Base-by-base conservation (phyloP, 2,797 vertebrate species). In the Periophthalmus magnuspinnatus region DNA sequence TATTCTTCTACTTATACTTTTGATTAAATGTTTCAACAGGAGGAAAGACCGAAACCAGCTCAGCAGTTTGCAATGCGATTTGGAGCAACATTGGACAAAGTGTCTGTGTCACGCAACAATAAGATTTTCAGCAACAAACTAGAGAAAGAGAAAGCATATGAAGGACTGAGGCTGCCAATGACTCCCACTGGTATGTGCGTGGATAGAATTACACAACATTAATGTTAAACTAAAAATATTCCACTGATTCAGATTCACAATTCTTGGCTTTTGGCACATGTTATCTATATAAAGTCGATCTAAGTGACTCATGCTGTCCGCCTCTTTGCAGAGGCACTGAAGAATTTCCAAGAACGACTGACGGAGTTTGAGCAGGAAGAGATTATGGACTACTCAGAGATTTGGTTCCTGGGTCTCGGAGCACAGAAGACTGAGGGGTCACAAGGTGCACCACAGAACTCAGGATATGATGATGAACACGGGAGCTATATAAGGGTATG, bases 351-450 rank as follows among this genome's bases (percentile, higher is more conserved):
- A 88, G 94, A 93, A 57, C 92, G 93, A 21, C 88, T 98, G 88
- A 95, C 95, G 9, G 90, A 93, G 76, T 97, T 95, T 71, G 97
- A 98, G 74, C 95, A 94, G 90, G 95, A 94, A 80, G 96, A 98
- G 82, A 94, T 98, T 87, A 94, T 95, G 90, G 95, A 95, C 89
- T 97, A 96, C 71, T 78, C 94, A 24, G 95, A 97, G 86, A 89
- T 98, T 65, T 98, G 96, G 96, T 97, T 94, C 91, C 91, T 97
- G 87, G 96, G 96, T n/a, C 92, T 96, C 76, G 94, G 95, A 67
- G 93, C 95, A 62, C 92, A 97, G 85, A 98, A 98, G 85, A 93
- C 97, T 55, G 92, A 95, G 54, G 92, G 91, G 68, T 84, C 90
- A 54, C 90, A 94, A 57, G 93, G 94, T 67, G 88, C 91, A 7